phyloP scores from a whole-genome alignment of 2,888 invertebrate genomes.

The Orchesellides sinensis region DNA sequence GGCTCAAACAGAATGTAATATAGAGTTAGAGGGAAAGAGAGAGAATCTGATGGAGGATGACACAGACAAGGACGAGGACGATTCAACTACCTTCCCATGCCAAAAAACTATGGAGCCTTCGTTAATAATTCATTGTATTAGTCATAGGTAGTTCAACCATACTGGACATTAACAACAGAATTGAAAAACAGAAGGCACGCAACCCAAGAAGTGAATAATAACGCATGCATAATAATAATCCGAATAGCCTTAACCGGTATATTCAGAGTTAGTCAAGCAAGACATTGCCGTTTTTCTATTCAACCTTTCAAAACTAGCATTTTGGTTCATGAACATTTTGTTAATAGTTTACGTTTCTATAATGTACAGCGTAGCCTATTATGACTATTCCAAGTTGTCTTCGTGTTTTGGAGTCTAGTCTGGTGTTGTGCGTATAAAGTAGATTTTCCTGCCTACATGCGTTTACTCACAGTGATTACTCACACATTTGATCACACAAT shows the following conservation, averaged over 20 bases:
- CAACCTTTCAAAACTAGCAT: background rate
- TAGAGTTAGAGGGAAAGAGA: too few relatives aligned
- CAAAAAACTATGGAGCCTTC: background rate
- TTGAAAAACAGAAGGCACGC: constrained; percentile 52
- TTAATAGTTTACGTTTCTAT: background rate
- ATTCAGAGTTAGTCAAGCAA: constrained; percentile 57
- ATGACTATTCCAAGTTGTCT: background rate
- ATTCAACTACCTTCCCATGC: background rate
- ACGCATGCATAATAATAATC: constrained; percentile 48
- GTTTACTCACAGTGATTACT: constrained; percentile 41
- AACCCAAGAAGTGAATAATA: constrained; percentile 34
- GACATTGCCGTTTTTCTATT: constrained; percentile 44
- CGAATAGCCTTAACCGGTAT: constrained; percentile 43
- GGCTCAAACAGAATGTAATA: too few relatives aligned
- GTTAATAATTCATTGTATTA: constrained; percentile 63
- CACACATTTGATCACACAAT: constrained; percentile 44
- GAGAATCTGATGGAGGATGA: constrained; percentile 9
- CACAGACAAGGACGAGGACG: constrained; percentile 25
- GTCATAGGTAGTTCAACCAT: constrained; percentile 32
- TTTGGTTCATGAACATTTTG: background rate
- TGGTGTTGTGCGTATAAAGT: background rate
- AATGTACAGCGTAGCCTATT: background rate
- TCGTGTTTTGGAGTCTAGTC: background rate
- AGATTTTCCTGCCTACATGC: constrained; percentile 11
- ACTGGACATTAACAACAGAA: constrained; percentile 37